These are phyloP conservation scores for Thysanoteuthis rhombus DNA, from an alignment of 2,888 invertebrate genomes.

Conservation along the genomic window DNA sequence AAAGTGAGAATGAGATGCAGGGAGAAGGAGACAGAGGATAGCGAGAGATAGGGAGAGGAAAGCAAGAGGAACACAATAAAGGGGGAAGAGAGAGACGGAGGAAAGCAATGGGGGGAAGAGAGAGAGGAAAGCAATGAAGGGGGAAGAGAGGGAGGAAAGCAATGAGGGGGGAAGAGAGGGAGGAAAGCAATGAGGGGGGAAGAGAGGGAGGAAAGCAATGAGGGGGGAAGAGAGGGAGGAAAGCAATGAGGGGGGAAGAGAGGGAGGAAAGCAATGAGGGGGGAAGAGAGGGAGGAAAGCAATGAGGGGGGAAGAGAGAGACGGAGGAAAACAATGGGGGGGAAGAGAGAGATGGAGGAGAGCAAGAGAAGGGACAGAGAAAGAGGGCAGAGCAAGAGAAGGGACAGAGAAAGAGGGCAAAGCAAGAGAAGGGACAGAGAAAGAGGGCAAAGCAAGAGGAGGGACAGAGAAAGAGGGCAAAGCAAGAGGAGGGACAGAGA, in stretches of 20 bases:
- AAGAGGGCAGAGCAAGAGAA: no score
- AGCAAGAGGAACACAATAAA: neutral
- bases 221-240: no score
- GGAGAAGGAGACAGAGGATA: conserved; percentile 53
- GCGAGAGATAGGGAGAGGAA: neutral
- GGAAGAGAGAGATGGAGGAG: neutral
- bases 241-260: no score
- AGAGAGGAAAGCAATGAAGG: rapidly evolving
- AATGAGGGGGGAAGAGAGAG: no score
- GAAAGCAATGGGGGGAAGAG: conserved; percentile 47
- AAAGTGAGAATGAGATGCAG: no score
- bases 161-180: no score
- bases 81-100: neutral
- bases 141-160: no score
- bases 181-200: no score
- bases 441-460: no score
- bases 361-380: no score
- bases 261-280: neutral
- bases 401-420: neutral
- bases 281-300: neutral
- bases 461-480: no score
- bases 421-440: neutral
- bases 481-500: neutral
- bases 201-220: neutral
- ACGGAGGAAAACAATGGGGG: conserved; percentile 48